Evolutionary conservation across 1,140 invertebrate genomes (phyloP).

Genomic region (Drosophila elegans): DNA sequence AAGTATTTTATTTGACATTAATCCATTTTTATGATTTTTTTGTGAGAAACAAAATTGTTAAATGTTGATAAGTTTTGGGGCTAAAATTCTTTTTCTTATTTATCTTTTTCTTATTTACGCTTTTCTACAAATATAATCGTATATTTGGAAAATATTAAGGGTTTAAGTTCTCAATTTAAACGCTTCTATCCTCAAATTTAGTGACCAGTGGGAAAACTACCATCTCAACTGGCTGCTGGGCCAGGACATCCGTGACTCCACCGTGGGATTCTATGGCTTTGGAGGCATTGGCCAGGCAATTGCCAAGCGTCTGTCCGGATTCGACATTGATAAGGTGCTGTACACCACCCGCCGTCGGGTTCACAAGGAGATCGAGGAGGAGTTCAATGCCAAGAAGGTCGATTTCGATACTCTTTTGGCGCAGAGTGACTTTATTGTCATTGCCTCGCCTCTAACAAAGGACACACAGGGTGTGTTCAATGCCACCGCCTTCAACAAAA

Average conservation of each 20-base stretch:
- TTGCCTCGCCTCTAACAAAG: conserved; percentile 88
- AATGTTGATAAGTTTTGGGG: no score
- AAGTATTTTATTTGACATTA: no score
- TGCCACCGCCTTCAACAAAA: conserved; percentile 90
- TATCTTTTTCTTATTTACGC: no score
- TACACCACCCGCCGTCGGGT: conserved; percentile 89
- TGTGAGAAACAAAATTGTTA: no score
- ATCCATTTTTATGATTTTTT: no score
- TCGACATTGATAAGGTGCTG: conserved; percentile 89
- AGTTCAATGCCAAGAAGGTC: conserved; percentile 90
- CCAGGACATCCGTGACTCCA: conserved; percentile 90
- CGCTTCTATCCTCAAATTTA: conserved; percentile 84
- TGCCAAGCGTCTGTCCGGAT: conserved; percentile 90
- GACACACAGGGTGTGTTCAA: conserved; percentile 93
- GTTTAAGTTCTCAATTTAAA: no score
- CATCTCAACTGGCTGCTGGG: conserved; percentile 95
- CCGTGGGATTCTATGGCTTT: conserved; percentile 94
- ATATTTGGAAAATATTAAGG: no score
- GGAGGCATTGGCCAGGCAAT: conserved; percentile 93
- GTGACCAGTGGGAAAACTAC: conserved; percentile 93
- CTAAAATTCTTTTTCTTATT: no score
- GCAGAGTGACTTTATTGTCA: conserved; percentile 93
- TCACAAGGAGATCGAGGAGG: conserved; percentile 87
- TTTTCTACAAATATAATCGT: no score
- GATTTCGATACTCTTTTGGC: conserved; percentile 89